Evolutionary conservation across 2,797 vertebrate species (phyloP).

Genomic region (Cossypha dichroa): DNA sequence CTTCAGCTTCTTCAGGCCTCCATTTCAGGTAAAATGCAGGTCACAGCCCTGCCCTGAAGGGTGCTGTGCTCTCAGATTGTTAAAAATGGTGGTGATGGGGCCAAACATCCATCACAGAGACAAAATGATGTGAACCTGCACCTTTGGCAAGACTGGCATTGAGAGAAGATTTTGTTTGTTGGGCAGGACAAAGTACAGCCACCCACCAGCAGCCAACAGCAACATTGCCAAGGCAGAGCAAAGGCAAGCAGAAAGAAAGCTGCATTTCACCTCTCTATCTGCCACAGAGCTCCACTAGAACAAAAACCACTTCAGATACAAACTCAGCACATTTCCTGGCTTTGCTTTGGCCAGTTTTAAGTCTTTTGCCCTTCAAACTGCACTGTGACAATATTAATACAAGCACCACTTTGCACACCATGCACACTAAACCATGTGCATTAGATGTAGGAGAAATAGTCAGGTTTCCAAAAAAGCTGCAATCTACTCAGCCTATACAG

Average conservation of each 20-base stretch:
- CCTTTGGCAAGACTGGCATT: background rate
- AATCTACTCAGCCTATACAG: background rate
- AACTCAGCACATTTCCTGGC: background rate
- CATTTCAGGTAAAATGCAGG: background rate
- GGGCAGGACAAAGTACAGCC: background rate
- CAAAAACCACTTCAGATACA: background rate
- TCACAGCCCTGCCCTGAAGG: background rate
- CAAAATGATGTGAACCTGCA: background rate
- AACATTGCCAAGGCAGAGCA: background rate
- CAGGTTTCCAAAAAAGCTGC: background rate
- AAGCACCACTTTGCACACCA: background rate
- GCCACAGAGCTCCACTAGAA: background rate
- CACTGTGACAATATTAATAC: background rate
- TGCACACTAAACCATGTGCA: background rate
- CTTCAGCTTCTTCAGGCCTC: background rate
- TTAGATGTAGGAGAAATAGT: background rate
- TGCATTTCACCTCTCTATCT: background rate
- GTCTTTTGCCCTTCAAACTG: background rate
- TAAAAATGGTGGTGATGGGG: background rate
- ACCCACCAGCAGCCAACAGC: background rate
- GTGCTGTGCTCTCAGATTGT: background rate
- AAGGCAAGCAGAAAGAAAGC: background rate
- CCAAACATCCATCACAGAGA: background rate
- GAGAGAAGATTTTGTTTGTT: background rate
- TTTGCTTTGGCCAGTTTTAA: background rate